These are phyloP conservation scores for Acrobasis repandana DNA, from an alignment of 2,888 invertebrate genomes.

Conservation along the genomic window DNA sequence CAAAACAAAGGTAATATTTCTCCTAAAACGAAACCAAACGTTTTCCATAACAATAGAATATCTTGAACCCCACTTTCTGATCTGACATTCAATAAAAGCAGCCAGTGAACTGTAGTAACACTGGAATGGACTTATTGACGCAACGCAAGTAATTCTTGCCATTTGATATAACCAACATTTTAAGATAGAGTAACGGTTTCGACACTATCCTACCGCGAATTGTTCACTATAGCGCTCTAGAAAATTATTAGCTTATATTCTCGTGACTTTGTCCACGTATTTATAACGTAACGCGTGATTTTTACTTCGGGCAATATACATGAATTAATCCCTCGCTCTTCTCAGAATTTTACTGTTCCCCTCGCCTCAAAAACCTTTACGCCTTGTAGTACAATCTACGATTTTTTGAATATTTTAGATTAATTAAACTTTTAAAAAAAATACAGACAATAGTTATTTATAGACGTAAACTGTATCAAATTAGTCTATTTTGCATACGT, in stretches of 20 bases:
- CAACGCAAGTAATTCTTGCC: constrained; percentile 44
- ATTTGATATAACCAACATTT: constrained; percentile 40
- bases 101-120: constrained; percentile 22
- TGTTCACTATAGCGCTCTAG: constrained; percentile 28
- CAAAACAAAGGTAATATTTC: not conserved
- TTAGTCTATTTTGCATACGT: too few relatives aligned
- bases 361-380: too few relatives aligned
- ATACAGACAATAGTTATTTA: too few relatives aligned
- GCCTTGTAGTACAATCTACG: too few relatives aligned
- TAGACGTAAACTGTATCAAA: too few relatives aligned
- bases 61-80: constrained; percentile 32
- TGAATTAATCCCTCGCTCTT: too few relatives aligned
- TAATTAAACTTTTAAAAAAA: too few relatives aligned
- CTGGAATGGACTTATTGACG: constrained; percentile 34
- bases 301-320: too few relatives aligned
- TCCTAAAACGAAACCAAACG: constrained; percentile 3
- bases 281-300: too few relatives aligned
- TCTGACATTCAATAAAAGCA: constrained; percentile 40
- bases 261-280: too few relatives aligned
- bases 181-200: constrained; percentile 43
- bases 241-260: constrained; percentile 19
- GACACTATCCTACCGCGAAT: constrained; percentile 30
- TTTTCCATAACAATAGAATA: constrained; percentile 27
- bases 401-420: too few relatives aligned
- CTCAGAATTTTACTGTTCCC: too few relatives aligned